These are phyloP conservation scores for Rhinopomastus cyanomelas DNA, from an alignment of 2,113 vertebrate genomes.

Conservation along the genomic window DNA sequence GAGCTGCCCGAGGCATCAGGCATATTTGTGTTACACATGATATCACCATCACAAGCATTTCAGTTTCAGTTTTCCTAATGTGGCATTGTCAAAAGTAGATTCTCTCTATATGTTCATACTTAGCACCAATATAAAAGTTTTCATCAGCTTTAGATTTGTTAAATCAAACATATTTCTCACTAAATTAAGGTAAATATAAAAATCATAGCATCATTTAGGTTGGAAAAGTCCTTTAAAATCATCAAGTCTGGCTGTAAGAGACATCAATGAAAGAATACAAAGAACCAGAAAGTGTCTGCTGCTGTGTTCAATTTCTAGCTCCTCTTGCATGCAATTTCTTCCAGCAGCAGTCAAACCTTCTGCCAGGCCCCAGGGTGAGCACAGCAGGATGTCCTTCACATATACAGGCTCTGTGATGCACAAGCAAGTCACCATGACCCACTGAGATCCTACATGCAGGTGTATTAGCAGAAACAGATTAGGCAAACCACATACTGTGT, in stretches of 20 bases:
- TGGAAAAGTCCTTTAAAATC: no score
- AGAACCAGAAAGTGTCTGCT: background rate
- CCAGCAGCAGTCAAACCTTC: background rate
- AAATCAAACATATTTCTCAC: background rate
- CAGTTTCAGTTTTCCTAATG: background rate
- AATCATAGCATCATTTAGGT: no score
- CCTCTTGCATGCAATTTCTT: background rate
- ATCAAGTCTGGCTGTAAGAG: background rate
- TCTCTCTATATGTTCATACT: background rate
- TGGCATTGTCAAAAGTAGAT: background rate
- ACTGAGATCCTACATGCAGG: fast-evolving
- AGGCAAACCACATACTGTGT: background rate
- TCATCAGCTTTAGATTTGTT: background rate
- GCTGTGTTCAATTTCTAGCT: background rate
- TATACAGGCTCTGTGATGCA: background rate
- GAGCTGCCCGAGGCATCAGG: background rate
- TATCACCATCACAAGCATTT: background rate
- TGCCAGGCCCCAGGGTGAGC: background rate
- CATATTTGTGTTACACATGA: background rate
- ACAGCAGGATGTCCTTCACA: no score
- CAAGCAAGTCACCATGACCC: fast-evolving
- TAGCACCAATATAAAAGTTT: background rate
- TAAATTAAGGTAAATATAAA: background rate
- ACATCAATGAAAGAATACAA: background rate
- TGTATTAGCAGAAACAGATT: background rate